A percentile compares a stretch with the other conserved stretches of the same genome.
Evolutionary conservation across 2,888 invertebrate genomes (phyloP).

Genomic region (Petrolisthes manimaculis): DNA sequence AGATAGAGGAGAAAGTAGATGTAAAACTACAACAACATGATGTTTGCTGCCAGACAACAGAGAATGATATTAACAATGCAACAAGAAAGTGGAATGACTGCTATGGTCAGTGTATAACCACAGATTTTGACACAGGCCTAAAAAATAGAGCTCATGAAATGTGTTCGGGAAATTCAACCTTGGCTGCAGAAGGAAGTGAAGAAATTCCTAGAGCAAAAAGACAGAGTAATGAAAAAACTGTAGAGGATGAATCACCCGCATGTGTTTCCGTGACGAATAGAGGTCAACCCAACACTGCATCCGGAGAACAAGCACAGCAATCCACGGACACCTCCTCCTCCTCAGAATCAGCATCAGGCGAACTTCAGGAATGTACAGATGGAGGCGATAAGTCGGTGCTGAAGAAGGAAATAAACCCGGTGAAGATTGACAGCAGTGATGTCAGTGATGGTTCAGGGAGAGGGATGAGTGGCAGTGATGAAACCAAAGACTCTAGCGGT

Average conservation of each 20-base stretch:
- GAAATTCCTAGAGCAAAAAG: too few relatives aligned
- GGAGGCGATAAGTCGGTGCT: background rate
- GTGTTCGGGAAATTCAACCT: background rate
- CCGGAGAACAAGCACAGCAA: too few relatives aligned
- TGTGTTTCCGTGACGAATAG: too few relatives aligned
- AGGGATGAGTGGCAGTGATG: background rate
- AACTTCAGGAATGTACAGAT: background rate
- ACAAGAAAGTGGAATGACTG: slow-evolving; percentile 33
- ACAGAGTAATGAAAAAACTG: too few relatives aligned
- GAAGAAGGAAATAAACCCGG: background rate
- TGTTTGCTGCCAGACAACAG: slow-evolving; percentile 29
- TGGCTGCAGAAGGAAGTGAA: too few relatives aligned
- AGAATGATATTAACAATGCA: slow-evolving; percentile 32
- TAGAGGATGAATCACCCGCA: too few relatives aligned
- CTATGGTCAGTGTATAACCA: slow-evolving; percentile 10
- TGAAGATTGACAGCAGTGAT: background rate
- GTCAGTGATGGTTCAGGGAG: background rate
- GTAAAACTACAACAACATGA: background rate
- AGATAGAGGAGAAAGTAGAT: slow-evolving; percentile 21
- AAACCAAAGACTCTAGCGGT: background rate
- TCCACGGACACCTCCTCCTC: too few relatives aligned
- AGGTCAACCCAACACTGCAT: too few relatives aligned
- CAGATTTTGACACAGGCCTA: slow-evolving; percentile 2
- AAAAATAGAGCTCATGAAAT: background rate
- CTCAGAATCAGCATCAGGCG: too few relatives aligned